These are phyloP conservation scores for Tapera naevia DNA, from an alignment of 2,797 vertebrate genomes.

Conservation along the genomic window DNA sequence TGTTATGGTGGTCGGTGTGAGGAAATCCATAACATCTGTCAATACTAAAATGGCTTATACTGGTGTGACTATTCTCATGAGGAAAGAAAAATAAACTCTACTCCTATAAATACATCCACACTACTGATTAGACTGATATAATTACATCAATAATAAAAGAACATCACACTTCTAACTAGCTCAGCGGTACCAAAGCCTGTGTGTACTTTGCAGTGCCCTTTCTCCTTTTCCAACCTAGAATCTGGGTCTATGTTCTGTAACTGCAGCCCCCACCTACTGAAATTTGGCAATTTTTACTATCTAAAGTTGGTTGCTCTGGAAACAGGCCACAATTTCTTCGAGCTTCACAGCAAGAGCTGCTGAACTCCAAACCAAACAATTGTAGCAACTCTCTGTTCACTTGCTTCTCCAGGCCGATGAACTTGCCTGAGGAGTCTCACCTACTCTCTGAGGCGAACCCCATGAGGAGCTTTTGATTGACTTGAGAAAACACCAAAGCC, in stretches of 20 bases:
- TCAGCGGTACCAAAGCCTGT: neutral
- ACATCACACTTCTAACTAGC: neutral
- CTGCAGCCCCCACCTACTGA: neutral
- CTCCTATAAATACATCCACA: neutral
- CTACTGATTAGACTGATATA: neutral
- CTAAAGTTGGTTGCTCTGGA: constrained; percentile 44
- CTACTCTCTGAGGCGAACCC: neutral
- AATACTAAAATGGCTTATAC: neutral
- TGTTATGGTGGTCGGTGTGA: too few species aligned
- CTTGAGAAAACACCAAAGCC: neutral
- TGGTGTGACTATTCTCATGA: neutral
- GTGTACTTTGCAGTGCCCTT: neutral
- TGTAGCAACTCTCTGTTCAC: neutral
- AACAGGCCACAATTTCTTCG: constrained; percentile 36
- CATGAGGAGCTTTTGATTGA: neutral
- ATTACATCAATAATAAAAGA: neutral
- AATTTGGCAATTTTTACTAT: constrained; percentile 1
- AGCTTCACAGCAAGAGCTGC: constrained; percentile 33
- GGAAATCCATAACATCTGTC: neutral
- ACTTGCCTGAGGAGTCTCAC: neutral
- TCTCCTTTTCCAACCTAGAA: neutral
- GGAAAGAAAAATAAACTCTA: neutral
- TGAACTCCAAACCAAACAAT: neutral
- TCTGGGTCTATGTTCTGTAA: neutral
- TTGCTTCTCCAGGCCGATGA: neutral